Conservation (phyloP, 2,113 vertebrate species). For the Malurus alboscapulatus region DNA sequence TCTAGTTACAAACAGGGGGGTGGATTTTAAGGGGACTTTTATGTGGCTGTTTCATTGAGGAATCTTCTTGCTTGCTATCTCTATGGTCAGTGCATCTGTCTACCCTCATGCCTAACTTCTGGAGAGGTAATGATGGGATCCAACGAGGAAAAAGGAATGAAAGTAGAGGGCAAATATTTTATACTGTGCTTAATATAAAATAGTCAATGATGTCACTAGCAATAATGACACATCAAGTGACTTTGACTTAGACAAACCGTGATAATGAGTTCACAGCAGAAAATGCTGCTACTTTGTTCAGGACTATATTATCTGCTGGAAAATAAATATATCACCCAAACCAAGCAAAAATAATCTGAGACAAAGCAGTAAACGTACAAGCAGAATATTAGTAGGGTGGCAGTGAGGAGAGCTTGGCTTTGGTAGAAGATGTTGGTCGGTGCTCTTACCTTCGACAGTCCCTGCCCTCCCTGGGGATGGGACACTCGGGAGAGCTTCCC, state of each 20-base stretch:
- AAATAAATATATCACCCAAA: not conserved
- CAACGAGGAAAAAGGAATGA: not conserved
- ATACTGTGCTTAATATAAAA: not conserved
- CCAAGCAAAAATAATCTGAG: not conserved
- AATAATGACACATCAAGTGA: not conserved
- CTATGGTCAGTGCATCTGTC: conserved; percentile 1
- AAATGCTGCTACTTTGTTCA: not conserved
- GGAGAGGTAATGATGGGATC: conserved; percentile 18
- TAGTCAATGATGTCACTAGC: not conserved
- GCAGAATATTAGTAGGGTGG: not conserved
- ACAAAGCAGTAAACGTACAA: not conserved
- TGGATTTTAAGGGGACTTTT: conserved; percentile 40
- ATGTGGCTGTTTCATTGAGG: conserved; percentile 52
- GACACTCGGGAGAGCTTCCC: not conserved
- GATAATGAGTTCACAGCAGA: not conserved
- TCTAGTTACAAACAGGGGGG: conserved; percentile 27
- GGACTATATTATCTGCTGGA: not conserved
- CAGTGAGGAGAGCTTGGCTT: not conserved
- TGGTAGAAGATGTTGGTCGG: rapidly evolving
- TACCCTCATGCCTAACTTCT: not conserved
- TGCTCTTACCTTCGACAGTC: not conserved
- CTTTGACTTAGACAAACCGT: not conserved
- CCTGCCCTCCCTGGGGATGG: not conserved
- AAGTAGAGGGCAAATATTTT: not conserved
- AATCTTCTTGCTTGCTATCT: conserved; percentile 48